These are phyloP conservation scores for Meles meles DNA, from an alignment of 2,113 vertebrate genomes.

Conservation along the genomic window DNA sequence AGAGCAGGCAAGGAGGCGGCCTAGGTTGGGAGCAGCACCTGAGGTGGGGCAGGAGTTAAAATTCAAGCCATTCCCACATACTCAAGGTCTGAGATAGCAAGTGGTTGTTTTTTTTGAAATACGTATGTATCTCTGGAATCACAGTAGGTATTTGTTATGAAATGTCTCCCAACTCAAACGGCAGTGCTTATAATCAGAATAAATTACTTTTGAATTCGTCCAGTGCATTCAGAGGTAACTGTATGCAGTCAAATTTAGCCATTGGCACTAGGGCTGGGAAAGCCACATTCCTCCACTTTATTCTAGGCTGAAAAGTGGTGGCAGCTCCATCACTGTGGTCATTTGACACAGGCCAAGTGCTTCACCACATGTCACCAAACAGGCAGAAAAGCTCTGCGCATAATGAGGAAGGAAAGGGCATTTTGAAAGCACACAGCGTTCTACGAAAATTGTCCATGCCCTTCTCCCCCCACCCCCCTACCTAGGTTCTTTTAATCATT, in stretches of 20 bases:
- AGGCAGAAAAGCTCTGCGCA: neutral
- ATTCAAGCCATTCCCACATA: neutral
- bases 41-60: neutral
- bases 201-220: slow-evolving; percentile 10
- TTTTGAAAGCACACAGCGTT: neutral
- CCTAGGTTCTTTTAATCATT: neutral
- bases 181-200: slow-evolving; percentile 13
- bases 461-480: neutral
- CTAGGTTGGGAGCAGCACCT: neutral
- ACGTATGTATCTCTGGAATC: neutral
- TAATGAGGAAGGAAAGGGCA: neutral
- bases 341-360: neutral
- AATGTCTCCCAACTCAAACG: neutral
- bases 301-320: neutral
- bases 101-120: neutral
- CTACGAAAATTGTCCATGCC: neutral
- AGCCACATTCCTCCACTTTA: neutral
- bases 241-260: neutral
- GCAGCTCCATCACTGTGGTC: neutral
- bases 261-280: neutral
- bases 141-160: neutral
- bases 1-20: neutral
- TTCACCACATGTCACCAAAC: slow-evolving; percentile 6
- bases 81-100: neutral
- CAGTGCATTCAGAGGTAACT: neutral